Base-by-base conservation (phyloP, 1,140 invertebrate genomes). In the Melipona quadrifasciata region DNA sequence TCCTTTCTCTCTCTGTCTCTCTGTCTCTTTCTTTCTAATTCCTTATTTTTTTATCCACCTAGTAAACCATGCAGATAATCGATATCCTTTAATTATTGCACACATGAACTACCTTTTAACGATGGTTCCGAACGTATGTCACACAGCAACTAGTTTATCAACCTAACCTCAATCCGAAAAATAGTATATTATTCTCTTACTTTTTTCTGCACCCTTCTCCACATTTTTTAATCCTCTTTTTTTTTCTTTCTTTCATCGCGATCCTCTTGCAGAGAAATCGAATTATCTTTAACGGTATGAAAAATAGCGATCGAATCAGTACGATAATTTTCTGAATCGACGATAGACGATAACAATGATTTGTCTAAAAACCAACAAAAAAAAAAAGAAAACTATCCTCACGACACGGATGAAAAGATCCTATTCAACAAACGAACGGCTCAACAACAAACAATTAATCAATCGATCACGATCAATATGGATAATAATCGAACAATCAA, bases 31-130 rank as follows among this genome's bases (percentile, higher is more conserved):
- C 11, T 67, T n/a, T 17, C 14, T 27, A 0, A 24, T 1, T 58
- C 58, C n/a, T 12, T 61, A n/a, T 21, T 51, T 47, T 39, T 81
- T 71, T n/a, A 6, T 88, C 71, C 74, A 88, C 76, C 84, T 80
- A 80, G 31, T 34, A n/a, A 84, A 82, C 73, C 84, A 89, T 86
- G 84, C 84, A 89, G 72, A 89, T 85, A 91, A 90, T 84, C 74
- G 57, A 86, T 79, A 55, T 70, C 53, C 57, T 67, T 86, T 81
- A 71, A 87, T 87, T 90, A 87, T 91, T 91, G 86, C 88, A 91
- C 90, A 77, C 67, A 80, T 80, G 83, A 77, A 89, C 74, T 82
- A 85, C 67, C 76, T 72, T 85, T 61, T 83, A 75, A 82, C 80
- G 89, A 85, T 82, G 80, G n/a, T 81, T 80, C 75, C 79, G 61